Conservation (phyloP, 2,113 vertebrate genomes). For the Corythaeola cristata region DNA sequence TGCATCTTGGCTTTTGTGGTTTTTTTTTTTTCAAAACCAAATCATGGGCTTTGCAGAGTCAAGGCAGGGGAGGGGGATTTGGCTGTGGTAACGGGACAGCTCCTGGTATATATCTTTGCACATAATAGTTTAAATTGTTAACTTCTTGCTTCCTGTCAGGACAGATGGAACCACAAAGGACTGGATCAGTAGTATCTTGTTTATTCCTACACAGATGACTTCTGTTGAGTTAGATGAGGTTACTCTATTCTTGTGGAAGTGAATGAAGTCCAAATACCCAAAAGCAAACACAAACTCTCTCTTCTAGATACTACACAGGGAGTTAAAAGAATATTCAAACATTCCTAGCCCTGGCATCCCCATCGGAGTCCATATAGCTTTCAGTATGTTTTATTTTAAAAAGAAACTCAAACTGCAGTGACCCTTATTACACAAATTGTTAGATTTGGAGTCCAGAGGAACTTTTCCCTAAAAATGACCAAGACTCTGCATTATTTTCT, state of each 20-base stretch:
- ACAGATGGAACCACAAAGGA: neutral
- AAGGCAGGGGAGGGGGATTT: neutral
- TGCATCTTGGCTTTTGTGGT: neutral
- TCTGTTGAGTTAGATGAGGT: neutral
- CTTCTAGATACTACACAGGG: neutral
- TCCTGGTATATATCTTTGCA: neutral
- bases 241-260: neutral
- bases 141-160: neutral
- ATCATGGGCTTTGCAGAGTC: neutral
- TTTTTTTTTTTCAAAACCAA: neutral
- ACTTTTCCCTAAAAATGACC: neutral
- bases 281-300: neutral
- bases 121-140: neutral
- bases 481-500: neutral
- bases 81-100: neutral
- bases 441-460: neutral
- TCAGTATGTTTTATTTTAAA: neutral
- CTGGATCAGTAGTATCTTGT: neutral
- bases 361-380: neutral
- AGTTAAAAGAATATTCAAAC: neutral
- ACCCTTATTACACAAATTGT: neutral
- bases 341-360: neutral
- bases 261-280: neutral
- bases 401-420: neutral
- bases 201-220: neutral